Percentiles rank a stretch among this genome's conserved stretches.
phyloP scores from a whole-genome alignment of 2,797 vertebrate species.

The Acropternis orthonyx region DNA sequence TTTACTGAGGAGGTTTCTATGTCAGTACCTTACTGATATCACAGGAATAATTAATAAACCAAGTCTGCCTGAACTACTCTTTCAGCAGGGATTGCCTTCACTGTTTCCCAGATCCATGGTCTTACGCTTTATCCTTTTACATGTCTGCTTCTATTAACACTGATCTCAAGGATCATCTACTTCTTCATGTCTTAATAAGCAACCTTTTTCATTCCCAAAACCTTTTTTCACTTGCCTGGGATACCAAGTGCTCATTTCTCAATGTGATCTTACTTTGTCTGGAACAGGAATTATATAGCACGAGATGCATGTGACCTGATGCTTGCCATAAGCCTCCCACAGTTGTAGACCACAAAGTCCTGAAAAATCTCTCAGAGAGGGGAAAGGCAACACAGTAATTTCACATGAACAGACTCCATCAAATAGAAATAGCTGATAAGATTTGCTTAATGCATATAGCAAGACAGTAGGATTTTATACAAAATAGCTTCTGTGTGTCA shows the following conservation, averaged over 20 bases:
- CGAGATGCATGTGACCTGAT: not conserved
- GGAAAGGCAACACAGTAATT: not conserved
- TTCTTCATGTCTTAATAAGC: not conserved
- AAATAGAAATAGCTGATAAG: not conserved
- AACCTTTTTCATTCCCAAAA: not conserved
- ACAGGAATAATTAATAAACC: not conserved
- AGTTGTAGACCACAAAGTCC: not conserved
- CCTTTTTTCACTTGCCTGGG: not conserved
- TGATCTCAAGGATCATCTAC: not conserved
- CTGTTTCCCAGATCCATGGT: not conserved
- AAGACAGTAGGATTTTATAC: not conserved
- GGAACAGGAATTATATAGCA: not conserved
- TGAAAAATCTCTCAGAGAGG: not conserved
- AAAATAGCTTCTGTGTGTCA: not conserved
- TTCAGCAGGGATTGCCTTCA: not conserved
- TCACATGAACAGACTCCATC: not conserved
- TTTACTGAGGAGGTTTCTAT: not conserved
- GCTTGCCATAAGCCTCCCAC: not conserved
- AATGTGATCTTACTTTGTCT: too few species aligned
- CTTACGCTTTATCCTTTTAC: not conserved
- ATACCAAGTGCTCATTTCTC: not conserved
- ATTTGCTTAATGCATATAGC: not conserved
- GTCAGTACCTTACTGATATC: not conserved
- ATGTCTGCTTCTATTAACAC: not conserved
- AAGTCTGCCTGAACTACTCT: not conserved